Percentiles rank a stretch among this genome's conserved stretches.
Conservation (phyloP, 2,888 invertebrate species). For the Heliconius ismenius region DNA sequence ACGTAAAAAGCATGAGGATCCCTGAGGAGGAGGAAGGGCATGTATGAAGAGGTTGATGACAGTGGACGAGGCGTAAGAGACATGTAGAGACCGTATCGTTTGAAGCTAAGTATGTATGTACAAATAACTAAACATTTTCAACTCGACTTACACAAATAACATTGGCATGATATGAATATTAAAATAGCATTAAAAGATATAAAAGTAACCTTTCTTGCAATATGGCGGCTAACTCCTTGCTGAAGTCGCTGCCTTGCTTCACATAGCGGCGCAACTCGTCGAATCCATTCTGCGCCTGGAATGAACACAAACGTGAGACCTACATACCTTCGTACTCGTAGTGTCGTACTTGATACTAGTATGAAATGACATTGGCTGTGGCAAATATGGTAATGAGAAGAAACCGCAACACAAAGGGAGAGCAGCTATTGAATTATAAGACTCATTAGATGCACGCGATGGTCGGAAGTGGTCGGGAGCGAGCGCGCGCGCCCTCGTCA, state of each 20-base stretch:
- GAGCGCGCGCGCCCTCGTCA: neutral
- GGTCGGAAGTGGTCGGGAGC: conserved; percentile 21
- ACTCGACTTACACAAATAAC: no score
- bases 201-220: conserved; percentile 92
- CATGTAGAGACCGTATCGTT: no score
- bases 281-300: conserved; percentile 95
- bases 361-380: neutral
- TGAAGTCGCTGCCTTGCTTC: conserved; percentile 96
- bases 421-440: conserved; percentile 36
- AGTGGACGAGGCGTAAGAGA: no score
- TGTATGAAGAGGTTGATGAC: no score
- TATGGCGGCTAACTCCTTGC: conserved; percentile 93
- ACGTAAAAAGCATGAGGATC: no score
- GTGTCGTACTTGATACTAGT: no score
- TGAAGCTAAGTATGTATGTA: neutral
- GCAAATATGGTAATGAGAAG: conserved; percentile 44
- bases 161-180: no score
- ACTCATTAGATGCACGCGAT: conserved; percentile 43
- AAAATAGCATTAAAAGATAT: neutral
- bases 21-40: no score
- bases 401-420: conserved; percentile 44
- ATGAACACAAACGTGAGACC: neutral
- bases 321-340: no score
- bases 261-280: conserved; percentile 95
- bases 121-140: neutral